phyloP scores from a whole-genome alignment of 2,113 vertebrate genomes.

The Numenius arquata region DNA sequence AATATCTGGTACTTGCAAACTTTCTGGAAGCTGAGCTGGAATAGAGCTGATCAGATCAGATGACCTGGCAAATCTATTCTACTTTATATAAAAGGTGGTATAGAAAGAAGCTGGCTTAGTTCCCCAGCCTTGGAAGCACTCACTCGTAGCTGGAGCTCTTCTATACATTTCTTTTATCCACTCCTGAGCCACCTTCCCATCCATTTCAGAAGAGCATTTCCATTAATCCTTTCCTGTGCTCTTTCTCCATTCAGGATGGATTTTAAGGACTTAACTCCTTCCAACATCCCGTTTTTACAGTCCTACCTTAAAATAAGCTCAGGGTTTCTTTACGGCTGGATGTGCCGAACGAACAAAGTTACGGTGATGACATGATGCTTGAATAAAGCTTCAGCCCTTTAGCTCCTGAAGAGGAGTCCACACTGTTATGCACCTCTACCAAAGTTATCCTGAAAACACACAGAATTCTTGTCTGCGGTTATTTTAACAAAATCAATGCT shows the following conservation, averaged over 20 bases:
- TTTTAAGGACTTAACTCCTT: neutral
- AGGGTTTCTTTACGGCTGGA: neutral
- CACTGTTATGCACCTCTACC: neutral
- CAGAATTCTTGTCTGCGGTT: neutral
- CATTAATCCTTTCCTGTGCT: neutral
- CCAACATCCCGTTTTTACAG: neutral
- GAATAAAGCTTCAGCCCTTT: neutral
- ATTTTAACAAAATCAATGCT: neutral
- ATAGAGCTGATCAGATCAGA: neutral
- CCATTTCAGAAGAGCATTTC: neutral
- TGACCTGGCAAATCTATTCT: neutral
- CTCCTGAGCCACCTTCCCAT: neutral
- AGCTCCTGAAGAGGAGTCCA: neutral
- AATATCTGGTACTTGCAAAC: neutral
- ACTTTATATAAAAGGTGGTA: neutral
- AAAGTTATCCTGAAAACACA: neutral
- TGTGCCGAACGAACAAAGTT: neutral
- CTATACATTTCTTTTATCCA: neutral
- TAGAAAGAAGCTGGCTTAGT: neutral
- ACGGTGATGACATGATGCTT: neutral
- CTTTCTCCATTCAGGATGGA: neutral
- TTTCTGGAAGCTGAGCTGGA: neutral
- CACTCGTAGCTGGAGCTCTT: neutral
- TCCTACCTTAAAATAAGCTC: neutral
- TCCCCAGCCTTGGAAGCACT: neutral